Evolutionary conservation across 2,888 invertebrate genomes (phyloP).

Genomic region (Fabriciana adippe): DNA sequence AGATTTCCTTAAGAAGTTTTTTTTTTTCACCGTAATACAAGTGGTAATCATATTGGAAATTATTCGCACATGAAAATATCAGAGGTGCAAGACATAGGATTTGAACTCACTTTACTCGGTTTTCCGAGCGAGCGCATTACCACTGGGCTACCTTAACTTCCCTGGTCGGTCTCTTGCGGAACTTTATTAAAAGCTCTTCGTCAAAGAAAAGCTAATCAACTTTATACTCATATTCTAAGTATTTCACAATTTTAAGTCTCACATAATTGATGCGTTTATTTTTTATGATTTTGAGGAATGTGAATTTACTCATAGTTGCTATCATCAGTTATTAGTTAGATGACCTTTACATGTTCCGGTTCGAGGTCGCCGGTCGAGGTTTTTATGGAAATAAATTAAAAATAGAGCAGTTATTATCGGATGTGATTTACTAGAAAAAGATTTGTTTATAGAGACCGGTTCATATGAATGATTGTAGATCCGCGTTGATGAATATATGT

Average conservation of each 20-base stretch:
- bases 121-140: too few relatives aligned
- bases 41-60: too few relatives aligned
- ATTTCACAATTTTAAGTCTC: slow-evolving; percentile 3
- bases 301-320: slow-evolving; percentile 28
- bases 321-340: slow-evolving; percentile 26
- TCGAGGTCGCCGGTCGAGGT: slow-evolving; percentile 42
- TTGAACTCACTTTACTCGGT: too few relatives aligned
- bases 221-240: slow-evolving; percentile 4
- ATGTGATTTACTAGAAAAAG: slow-evolving; percentile 22
- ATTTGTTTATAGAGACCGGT: slow-evolving; percentile 26
- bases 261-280: slow-evolving; percentile 25
- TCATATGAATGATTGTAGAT: slow-evolving; percentile 14
- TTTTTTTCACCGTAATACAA: too few relatives aligned
- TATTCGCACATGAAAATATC: too few relatives aligned
- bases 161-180: too few relatives aligned
- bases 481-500: slow-evolving; percentile 14
- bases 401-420: slow-evolving; percentile 39
- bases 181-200: too few relatives aligned
- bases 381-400: slow-evolving; percentile 37
- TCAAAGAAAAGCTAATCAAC: too few relatives aligned
- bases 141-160: too few relatives aligned
- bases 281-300: slow-evolving; percentile 32
- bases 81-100: too few relatives aligned
- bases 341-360: slow-evolving; percentile 44
- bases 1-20: too few relatives aligned